These are phyloP conservation scores for Listronotus bonariensis DNA, from an alignment of 1,140 invertebrate genomes.

Conservation along the genomic window DNA sequence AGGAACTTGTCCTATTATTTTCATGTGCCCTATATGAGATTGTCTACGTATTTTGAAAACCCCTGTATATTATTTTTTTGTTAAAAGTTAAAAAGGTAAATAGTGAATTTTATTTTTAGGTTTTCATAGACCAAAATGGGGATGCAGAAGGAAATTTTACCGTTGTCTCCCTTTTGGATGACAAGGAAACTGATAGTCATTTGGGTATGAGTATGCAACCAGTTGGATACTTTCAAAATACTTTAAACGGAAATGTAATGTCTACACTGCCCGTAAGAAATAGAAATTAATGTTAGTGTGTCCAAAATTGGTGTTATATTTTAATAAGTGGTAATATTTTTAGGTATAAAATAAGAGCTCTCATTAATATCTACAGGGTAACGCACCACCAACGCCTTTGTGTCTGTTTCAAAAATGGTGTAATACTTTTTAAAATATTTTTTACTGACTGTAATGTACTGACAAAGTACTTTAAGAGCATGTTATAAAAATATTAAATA, in stretches of 20 bases:
- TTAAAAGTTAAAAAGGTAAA: too few species aligned
- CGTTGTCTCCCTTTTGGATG: constrained; percentile 72
- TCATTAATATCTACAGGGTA: background rate
- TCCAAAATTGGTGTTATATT: constrained; percentile 1
- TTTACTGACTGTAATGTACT: too few species aligned
- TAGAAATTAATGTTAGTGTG: constrained; percentile 17
- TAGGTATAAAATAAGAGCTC: background rate
- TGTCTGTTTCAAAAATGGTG: too few species aligned
- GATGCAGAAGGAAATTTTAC: constrained; percentile 92
- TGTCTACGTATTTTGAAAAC: too few species aligned
- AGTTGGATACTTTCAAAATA: constrained; percentile 73
- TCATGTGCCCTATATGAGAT: too few species aligned
- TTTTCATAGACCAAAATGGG: constrained; percentile 83
- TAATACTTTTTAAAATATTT: too few species aligned
- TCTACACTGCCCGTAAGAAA: constrained; percentile 50
- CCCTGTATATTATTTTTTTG: too few species aligned
- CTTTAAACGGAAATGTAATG: constrained; percentile 57
- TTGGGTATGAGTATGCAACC: constrained; percentile 69
- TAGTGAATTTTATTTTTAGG: constrained; percentile 55
- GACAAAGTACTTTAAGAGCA: too few species aligned
- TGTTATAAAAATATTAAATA: too few species aligned
- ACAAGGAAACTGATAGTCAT: constrained; percentile 57
- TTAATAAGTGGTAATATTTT: constrained; percentile 7
- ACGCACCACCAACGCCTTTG: too few species aligned
- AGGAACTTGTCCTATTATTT: too few species aligned